phyloP scores from a whole-genome alignment of 2,888 invertebrate genomes.

The Erpobdella octoculata region DNA sequence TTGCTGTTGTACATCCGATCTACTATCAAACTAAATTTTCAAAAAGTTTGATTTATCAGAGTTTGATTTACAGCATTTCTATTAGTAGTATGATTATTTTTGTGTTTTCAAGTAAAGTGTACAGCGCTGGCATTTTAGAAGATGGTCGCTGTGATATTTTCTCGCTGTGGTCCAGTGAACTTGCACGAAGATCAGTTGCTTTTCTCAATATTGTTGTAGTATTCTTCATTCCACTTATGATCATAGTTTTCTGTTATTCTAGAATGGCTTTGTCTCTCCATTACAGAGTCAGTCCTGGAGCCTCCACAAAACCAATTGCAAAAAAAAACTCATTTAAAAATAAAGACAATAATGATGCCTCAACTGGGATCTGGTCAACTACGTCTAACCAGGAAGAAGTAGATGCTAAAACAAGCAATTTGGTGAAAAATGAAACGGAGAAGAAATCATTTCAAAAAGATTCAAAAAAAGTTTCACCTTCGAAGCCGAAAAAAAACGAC shows the following conservation, averaged over 20 bases:
- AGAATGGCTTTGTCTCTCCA: background rate
- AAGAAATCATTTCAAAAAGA: too few relatives aligned
- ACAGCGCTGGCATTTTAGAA: background rate
- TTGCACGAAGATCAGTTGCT: background rate
- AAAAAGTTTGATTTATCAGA: background rate
- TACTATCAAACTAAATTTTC: slow-evolving; percentile 2
- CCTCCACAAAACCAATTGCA: background rate
- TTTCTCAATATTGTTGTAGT: background rate
- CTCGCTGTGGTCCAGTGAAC: background rate
- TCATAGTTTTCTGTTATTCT: background rate
- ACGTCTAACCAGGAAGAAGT: too few relatives aligned
- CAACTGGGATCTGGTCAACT: background rate
- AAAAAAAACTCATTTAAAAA: background rate
- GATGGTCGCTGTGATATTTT: background rate
- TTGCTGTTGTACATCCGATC: background rate
- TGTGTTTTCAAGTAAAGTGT: background rate
- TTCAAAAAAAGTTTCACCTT: background rate
- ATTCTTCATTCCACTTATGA: background rate
- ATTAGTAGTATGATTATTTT: background rate
- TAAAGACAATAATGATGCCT: background rate
- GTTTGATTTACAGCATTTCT: background rate
- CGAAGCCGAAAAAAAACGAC: too few relatives aligned
- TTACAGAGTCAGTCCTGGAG: background rate
- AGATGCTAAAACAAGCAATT: too few relatives aligned
- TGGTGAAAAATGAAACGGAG: background rate